Evolutionary conservation across 2,888 invertebrate genomes (phyloP).

Genomic region (Epirrhoe alternata): DNA sequence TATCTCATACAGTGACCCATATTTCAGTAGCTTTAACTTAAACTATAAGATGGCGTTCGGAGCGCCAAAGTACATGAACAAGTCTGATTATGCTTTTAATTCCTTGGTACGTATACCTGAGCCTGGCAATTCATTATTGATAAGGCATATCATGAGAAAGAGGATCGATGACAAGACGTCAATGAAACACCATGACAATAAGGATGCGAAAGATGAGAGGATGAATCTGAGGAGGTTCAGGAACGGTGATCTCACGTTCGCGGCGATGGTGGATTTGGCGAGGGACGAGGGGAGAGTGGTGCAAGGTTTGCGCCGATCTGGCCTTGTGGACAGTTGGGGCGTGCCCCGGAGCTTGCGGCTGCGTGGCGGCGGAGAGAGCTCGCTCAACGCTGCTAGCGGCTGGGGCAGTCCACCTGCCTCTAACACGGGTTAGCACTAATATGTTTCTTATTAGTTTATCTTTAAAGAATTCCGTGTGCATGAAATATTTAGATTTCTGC

Average conservation of each 20-base stretch:
- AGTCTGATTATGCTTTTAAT: constrained; percentile 87
- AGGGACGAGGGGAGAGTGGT: constrained; percentile 65
- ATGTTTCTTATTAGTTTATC: too few species aligned
- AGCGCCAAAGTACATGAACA: constrained; percentile 85
- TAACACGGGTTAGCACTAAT: constrained; percentile 80
- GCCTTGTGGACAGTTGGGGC: constrained; percentile 82
- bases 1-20: constrained; percentile 86
- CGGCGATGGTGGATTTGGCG: constrained; percentile 75
- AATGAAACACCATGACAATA: constrained; percentile 81
- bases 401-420: constrained; percentile 92
- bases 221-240: constrained; percentile 69
- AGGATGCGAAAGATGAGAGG: constrained; percentile 64
- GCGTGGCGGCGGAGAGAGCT: constrained; percentile 92
- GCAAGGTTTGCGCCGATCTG: constrained; percentile 57
- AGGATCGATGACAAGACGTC: constrained; percentile 65
- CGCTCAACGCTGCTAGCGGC: constrained; percentile 90
- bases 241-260: constrained; percentile 81
- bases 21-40: constrained; percentile 86
- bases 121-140: constrained; percentile 66
- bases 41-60: constrained; percentile 84
- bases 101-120: constrained; percentile 84
- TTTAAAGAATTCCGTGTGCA: too few species aligned
- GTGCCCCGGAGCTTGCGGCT: constrained; percentile 87
- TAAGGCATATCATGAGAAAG: constrained; percentile 39
- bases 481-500: too few species aligned